Evolutionary conservation across 2,888 invertebrate species (phyloP).

Genomic region (Meta bourneti): DNA sequence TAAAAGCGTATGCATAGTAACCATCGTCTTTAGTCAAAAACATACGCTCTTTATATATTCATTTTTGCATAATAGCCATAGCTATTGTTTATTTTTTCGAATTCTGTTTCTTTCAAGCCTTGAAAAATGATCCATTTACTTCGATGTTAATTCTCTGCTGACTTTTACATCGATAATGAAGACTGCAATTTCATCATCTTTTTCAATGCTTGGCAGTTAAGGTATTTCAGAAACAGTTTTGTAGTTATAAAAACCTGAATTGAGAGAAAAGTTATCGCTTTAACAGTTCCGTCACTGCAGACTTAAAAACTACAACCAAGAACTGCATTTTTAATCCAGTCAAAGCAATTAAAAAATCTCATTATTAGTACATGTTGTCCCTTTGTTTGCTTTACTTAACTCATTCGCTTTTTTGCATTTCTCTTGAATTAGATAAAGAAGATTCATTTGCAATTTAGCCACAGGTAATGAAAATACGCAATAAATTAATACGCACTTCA

Average conservation of each 20-base stretch:
- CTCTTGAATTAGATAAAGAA: not conserved
- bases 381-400: not conserved
- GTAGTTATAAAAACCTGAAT: not conserved
- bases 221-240: not conserved
- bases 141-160: too few relatives aligned
- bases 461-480: not conserved
- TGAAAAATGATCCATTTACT: too few relatives aligned
- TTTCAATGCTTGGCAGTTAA: not conserved
- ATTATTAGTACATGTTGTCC: not conserved
- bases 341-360: not conserved
- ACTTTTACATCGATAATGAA: too few relatives aligned
- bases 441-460: constrained; percentile 1
- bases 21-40: too few relatives aligned
- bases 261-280: not conserved
- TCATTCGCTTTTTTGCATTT: not conserved
- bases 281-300: not conserved
- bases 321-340: not conserved
- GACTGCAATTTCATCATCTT: too few relatives aligned
- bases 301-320: not conserved
- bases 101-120: too few relatives aligned
- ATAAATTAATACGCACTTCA: constrained; percentile 1
- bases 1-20: too few relatives aligned
- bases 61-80: too few relatives aligned
- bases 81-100: too few relatives aligned
- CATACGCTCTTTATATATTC: too few relatives aligned